Percentiles rank a stretch among this genome's conserved stretches.
phyloP scores from a whole-genome alignment of 1,140 invertebrate species.

The Ceratina australensis region DNA sequence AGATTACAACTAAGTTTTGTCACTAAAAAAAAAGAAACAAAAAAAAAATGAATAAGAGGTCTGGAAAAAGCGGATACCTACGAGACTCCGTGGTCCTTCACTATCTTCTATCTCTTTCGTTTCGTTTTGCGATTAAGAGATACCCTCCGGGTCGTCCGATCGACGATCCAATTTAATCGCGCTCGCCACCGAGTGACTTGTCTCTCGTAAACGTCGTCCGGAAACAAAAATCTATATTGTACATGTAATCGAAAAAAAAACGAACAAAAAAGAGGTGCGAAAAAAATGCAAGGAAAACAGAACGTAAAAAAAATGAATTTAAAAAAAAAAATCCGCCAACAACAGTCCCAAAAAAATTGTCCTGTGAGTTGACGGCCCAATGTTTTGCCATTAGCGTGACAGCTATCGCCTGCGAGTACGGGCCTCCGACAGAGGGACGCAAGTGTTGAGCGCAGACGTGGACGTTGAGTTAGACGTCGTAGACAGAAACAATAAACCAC shows the following conservation, averaged over 20 bases:
- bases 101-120: constrained; percentile 60
- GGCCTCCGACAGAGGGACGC: constrained; percentile 93
- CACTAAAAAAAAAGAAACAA: not conserved
- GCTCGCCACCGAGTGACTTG: constrained; percentile 59
- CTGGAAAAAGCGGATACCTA: constrained; percentile 62
- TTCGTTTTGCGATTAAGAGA: constrained; percentile 41
- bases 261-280: not conserved
- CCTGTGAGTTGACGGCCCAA: constrained; percentile 79
- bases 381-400: constrained; percentile 91
- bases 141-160: constrained; percentile 39
- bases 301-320: constrained; percentile 11
- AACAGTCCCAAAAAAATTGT: constrained; percentile 70
- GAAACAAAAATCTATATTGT: constrained; percentile 56
- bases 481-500: constrained; percentile 98
- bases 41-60: constrained; percentile 14
- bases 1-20: not conserved
- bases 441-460: constrained; percentile 93
- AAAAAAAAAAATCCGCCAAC: constrained; percentile 62
- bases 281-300: constrained; percentile 17
- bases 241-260: constrained; percentile 35
- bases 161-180: constrained; percentile 12
- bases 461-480: constrained; percentile 98
- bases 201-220: constrained; percentile 45
- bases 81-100: constrained; percentile 61
- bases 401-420: constrained; percentile 95